These are phyloP conservation scores for Cricetomys ansorgei DNA, from an alignment of 2,113 vertebrate species.

Conservation along the genomic window DNA sequence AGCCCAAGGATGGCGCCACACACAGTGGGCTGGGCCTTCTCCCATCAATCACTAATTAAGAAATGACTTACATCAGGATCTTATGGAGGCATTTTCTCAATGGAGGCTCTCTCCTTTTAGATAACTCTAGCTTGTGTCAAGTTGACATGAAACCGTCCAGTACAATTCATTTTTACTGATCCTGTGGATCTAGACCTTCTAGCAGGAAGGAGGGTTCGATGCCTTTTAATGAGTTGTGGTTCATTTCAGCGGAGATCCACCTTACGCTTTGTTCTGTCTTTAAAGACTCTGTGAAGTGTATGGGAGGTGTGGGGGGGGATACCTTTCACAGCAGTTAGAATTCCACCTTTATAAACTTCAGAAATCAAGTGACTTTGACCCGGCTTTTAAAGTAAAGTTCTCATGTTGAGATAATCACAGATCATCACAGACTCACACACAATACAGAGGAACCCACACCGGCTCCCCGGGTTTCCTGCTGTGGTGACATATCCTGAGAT, in stretches of 20 bases:
- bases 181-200: background rate
- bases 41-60: background rate
- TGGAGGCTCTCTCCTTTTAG: background rate
- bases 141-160: background rate
- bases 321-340: background rate
- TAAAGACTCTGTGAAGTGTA: background rate
- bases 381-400: background rate
- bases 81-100: background rate
- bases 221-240: background rate
- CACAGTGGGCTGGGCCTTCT: background rate
- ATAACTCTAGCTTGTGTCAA: background rate
- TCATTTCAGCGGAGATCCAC: background rate
- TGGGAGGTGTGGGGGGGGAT: rapidly evolving
- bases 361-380: background rate
- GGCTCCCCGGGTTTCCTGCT: background rate
- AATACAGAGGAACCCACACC: background rate
- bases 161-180: background rate
- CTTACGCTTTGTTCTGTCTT: background rate
- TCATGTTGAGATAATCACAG: background rate
- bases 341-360: background rate
- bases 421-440: background rate
- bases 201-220: background rate
- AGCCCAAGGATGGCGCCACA: too few species aligned
- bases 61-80: background rate
- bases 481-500: background rate